Base-by-base conservation (phyloP, 2,797 vertebrate species). In the Hirundo rustica region DNA sequence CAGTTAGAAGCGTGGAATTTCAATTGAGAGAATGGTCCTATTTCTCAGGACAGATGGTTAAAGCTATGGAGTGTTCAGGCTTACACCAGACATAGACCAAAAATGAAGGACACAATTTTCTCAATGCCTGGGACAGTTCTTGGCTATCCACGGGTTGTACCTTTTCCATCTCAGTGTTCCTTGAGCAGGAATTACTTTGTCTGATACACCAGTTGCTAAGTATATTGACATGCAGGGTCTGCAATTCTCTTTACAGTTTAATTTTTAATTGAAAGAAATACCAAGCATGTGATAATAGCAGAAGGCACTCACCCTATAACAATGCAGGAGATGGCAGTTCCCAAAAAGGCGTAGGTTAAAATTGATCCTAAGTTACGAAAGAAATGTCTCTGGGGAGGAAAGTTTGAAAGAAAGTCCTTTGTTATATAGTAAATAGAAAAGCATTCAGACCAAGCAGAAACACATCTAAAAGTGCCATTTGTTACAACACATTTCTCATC, bases 331-430 rank as follows among this genome's bases (percentile, higher is more conserved):
- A 99, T 98, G 67, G 98, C 96, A 38, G 98, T 99, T 68, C 98
- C 98, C 96, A 98, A 73, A 96, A 99, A 98, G 34, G 98, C 98
- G 1, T 98, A 99, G 23, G 98, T 98, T 95, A 98, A 92, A 96
- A 99, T 97, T 4, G 98, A 98, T 96, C 98, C 98, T 65, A 99
- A 92, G 92, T 99, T 99, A 64, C 95, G 93, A 91, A 98, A 97
- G 91, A 99, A 98, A 95, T 98, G 98, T 95, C 97, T 98, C 98
- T 99, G 93, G 26, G 72, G 82, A 86, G 55, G 83, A 86, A 95
- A 90, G 81, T 92, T 92, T 27, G 51, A 34, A 60, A 78, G 57
- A 65, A 83, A 71, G 10, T 44, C 14, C 8, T 78, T 73, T 83
- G 42, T 92, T 57, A 85, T 42, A 54, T 0, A 32, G 13, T 32